These are phyloP conservation scores for Todus mexicanus DNA, from an alignment of 2,797 vertebrate species.

Conservation along the genomic window DNA sequence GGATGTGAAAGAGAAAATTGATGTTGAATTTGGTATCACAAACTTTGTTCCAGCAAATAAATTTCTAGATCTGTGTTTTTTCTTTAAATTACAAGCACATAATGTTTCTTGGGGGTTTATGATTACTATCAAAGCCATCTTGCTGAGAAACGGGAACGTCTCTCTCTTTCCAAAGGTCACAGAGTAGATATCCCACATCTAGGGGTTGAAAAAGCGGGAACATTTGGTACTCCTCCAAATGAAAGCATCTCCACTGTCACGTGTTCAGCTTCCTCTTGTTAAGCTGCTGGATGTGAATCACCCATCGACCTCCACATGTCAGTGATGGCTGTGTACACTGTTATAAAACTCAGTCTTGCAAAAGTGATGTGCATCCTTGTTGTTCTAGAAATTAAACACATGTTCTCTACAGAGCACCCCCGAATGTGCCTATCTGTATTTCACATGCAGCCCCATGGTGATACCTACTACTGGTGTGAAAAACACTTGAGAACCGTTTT, in stretches of 20 bases:
- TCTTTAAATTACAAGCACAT: conserved; percentile 24
- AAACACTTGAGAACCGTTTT: background rate
- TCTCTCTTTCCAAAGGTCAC: conserved; percentile 40
- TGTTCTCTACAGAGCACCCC: background rate
- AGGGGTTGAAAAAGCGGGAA: background rate
- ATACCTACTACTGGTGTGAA: background rate
- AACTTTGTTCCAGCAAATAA: conserved; percentile 1
- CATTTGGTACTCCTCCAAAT: conserved; percentile 57
- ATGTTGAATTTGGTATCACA: background rate
- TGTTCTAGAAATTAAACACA: conserved; percentile 22
- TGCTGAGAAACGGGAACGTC: conserved; percentile 29
- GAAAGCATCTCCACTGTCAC: conserved; percentile 12
- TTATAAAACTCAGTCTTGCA: background rate
- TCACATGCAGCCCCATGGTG: background rate
- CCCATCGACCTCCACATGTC: background rate
- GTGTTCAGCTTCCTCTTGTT: conserved; percentile 39
- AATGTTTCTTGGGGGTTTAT: conserved; percentile 1
- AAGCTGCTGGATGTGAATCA: conserved; percentile 49
- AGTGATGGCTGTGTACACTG: background rate
- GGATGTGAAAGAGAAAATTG: background rate
- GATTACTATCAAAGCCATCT: conserved; percentile 22
- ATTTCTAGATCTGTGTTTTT: background rate
- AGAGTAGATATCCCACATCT: conserved; percentile 16
- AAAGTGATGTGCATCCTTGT: background rate
- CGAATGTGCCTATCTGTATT: background rate